phyloP scores from a whole-genome alignment of 2,797 vertebrate genomes.

The Leuciscus waleckii region DNA sequence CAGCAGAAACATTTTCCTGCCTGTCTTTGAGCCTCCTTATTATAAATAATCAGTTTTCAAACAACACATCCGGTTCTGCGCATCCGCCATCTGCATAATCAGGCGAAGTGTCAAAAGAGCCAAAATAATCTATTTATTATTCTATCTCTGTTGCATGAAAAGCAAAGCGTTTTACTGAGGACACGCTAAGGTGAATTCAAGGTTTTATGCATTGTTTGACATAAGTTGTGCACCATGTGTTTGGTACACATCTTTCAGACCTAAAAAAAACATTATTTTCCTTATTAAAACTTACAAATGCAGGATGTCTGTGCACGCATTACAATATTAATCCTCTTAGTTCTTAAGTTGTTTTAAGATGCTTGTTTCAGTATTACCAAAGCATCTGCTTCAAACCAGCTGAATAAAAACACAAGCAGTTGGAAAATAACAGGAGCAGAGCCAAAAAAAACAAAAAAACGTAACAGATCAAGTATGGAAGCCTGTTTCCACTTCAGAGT shows the following conservation, averaged over 20 bases:
- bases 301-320: background rate
- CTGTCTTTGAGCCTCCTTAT: constrained; percentile 61
- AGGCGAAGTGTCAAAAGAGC: constrained; percentile 65
- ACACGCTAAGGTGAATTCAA: constrained; percentile 42
- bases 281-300: constrained; percentile 17
- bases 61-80: constrained; percentile 52
- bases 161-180: constrained; percentile 28
- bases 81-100: constrained; percentile 67
- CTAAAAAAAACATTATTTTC: background rate
- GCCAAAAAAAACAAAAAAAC: background rate
- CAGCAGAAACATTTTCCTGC: constrained; percentile 21
- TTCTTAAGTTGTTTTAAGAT: constrained; percentile 30
- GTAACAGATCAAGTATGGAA: background rate
- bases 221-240: background rate
- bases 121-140: constrained; percentile 55
- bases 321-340: constrained; percentile 43
- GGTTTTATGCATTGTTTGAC: constrained; percentile 20
- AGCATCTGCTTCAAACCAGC: constrained; percentile 27
- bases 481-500: background rate
- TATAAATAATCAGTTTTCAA: constrained; percentile 64
- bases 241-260: constrained; percentile 5
- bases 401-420: constrained; percentile 2
- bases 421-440: background rate
- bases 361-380: constrained; percentile 23
- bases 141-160: constrained; percentile 48